phyloP scores from a whole-genome alignment of 2,797 vertebrate genomes.

The Apodemus agrarius region DNA sequence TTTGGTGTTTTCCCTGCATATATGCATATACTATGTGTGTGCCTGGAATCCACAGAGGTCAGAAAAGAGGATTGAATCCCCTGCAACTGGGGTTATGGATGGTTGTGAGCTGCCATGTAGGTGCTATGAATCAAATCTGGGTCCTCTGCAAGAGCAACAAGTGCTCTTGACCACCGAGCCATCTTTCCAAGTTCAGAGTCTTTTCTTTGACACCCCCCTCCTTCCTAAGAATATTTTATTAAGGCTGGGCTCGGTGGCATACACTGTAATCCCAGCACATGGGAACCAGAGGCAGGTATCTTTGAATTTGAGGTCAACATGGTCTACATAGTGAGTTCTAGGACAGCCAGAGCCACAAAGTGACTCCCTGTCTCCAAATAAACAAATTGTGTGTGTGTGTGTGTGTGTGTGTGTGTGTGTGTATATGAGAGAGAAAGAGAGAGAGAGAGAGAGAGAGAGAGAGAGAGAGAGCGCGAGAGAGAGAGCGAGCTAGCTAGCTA shows the following conservation, averaged over 20 bases:
- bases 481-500: no score
- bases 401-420: no score
- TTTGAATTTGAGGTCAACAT: background rate
- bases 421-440: no score
- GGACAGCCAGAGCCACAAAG: background rate
- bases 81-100: background rate
- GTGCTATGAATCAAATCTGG: background rate
- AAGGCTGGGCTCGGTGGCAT: background rate
- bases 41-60: background rate
- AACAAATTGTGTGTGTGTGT: background rate
- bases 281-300: background rate
- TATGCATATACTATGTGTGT: background rate
- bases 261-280: background rate
- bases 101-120: background rate
- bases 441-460: no score
- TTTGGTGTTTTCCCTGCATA: background rate
- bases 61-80: background rate
- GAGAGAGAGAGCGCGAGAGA: no score
- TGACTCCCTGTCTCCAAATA: background rate
- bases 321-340: background rate
- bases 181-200: background rate
- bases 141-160: background rate
- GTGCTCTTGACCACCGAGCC: background rate
- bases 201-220: background rate
- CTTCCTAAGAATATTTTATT: background rate